Evolutionary conservation across 2,113 vertebrate species (phyloP), one percentile per base, ranked within the genome.

Genomic region (Channa maculata): DNA sequence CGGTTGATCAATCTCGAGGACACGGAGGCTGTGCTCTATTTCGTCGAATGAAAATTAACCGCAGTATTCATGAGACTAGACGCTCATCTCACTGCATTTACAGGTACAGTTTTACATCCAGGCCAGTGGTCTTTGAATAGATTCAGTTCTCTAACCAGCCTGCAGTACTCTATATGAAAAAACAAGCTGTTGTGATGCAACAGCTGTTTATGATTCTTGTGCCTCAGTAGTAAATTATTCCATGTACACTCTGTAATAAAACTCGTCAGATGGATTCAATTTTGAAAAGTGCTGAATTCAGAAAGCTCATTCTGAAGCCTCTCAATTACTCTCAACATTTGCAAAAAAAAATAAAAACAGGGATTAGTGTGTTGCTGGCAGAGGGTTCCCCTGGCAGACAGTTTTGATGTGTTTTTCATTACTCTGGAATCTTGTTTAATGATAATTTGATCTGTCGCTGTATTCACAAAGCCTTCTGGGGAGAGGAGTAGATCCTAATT

Each of bases 1-100:
- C 86, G 13, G 82, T 37, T 3, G 83, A 88, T 63, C 85, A 75
- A 14, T 2, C 62, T 8, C 85, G 90, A 0, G 88, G 86, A 67
- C 66, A 83, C 2, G 62, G 65, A 10, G 84, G 88, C 69, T 91
- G 77, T 0, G n/a, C 46, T 50, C 69, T 94, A 58, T 92, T 93
- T 54, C 86, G 88, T 0, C 88, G 91, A 0, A 44, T 93, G 84
- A 91, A 87, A 71, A 85, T 93, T 46, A 92, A 91, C 85, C 88
- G 90, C 78, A 92, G 90, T 24, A 89, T 93, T 77, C 77, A 85
- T 71, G 91, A 92, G 75, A 84, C 60, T 65, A 81, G 86, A 15
- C 88, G 85, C 61, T 87, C 83, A 2, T 85, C 75, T 24, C 61
- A 83, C 46, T 81, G 84, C 53, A 6, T 48, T 2, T 63, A 36